Evolutionary conservation across 2,797 vertebrate genomes (phyloP), one percentile per base, ranked within the genome.

Genomic region (Crenuchus spilurus): DNA sequence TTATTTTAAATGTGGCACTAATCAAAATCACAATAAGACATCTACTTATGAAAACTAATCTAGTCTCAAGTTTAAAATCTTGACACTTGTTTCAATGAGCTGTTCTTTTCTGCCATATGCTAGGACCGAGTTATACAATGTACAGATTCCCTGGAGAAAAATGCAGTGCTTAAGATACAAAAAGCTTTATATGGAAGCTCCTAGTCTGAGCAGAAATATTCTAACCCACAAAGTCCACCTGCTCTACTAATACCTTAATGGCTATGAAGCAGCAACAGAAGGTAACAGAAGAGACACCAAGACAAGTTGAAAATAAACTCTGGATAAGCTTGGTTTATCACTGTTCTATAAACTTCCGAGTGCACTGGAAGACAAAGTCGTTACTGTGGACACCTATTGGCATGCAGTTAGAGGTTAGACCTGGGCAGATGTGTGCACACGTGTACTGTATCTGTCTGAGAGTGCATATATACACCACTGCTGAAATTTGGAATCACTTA

Each of bases 331-430:
- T 41, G 11, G 31, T 9, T 14, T 44, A 8, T 44, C 1, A 28
- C 55, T 31, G 49, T 22, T 20, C 30, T 49, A 14, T 1, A 31
- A 57, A 13, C 51, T 31, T 64, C 33, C 35, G 48, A 11, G 41
- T 51, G 54, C 65, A 18, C 42, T 74, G 74, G 67, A 71, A 79
- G 30, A 65, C 60, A 66, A 79, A 55, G 57, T 65, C 68, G 58
- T 73, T 51, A 37, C 64, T 67, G 72, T 33, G 68, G 77, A 18
- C 48, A 64, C 28, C 57, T 39, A 24, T 51, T 49, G 30, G 74
- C 66, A 58, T 79, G 62, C 30, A 49, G 77, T 76, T 70, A 68
- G 42, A 37, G 30, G 54, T 70, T 60, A 77, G 35, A 9, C 64
- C 26, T 39, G 71, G 54, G 75, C 37, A 55, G 31, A 42, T 77